Percentiles rank a stretch among this genome's conserved stretches.
Evolutionary conservation across 2,797 vertebrate species (phyloP).

Genomic region (Pseudotriccus pelzelni): DNA sequence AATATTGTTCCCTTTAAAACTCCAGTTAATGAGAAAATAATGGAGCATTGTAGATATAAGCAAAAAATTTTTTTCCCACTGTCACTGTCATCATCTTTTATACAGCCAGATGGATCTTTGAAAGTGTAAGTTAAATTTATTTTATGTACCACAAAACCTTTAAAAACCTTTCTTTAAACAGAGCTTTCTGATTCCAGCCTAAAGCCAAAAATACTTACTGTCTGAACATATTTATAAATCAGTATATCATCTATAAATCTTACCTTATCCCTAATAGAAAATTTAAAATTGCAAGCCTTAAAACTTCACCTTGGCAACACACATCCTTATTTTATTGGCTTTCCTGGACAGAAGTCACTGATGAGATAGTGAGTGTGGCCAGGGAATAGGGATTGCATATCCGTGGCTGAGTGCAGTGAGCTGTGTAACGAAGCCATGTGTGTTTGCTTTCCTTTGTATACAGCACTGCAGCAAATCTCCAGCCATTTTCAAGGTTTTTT

Average conservation of each 20-base stretch:
- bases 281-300: conserved; percentile 43
- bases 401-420: conserved; percentile 31
- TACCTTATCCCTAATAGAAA: conserved; percentile 50
- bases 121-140: conserved; percentile 66
- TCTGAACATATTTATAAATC: conserved; percentile 58
- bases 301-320: conserved; percentile 53
- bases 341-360: conserved; percentile 42
- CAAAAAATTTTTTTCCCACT: conserved; percentile 23
- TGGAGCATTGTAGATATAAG: conserved; percentile 63
- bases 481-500: background rate
- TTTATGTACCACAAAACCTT: conserved; percentile 53
- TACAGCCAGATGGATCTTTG: conserved; percentile 52
- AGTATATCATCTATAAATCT: conserved; percentile 39
- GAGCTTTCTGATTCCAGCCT: conserved; percentile 40
- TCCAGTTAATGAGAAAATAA: conserved; percentile 72
- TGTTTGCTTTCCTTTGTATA: conserved; percentile 44
- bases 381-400: background rate
- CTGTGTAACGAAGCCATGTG: conserved; percentile 65
- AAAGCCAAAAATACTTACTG: conserved; percentile 34
- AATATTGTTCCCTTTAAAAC: conserved; percentile 70
- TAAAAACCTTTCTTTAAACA: conserved; percentile 41
- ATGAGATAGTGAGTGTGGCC: conserved; percentile 38
- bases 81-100: conserved; percentile 55
- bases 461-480: conserved; percentile 18
- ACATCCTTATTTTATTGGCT: conserved; percentile 41